Conservation (phyloP, 2,888 invertebrate species). For the Dryocosmus kuriphilus region DNA sequence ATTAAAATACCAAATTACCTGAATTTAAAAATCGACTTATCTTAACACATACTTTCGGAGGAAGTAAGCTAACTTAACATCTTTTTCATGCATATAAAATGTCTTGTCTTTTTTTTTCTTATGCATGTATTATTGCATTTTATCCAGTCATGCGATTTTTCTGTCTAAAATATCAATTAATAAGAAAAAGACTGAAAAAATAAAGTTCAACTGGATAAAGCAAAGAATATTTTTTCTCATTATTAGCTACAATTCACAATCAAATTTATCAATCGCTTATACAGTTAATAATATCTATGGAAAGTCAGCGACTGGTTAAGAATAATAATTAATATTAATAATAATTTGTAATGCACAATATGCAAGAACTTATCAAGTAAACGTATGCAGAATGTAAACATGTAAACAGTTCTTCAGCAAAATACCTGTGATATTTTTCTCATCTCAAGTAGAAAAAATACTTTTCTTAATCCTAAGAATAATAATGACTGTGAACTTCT, state of each 20-base stretch:
- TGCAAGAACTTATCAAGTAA: neutral
- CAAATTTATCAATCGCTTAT: neutral
- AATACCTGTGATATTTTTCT: neutral
- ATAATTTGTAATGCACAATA: neutral
- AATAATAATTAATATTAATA: neutral
- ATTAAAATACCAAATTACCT: neutral
- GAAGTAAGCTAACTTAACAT: neutral
- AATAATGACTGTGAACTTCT: neutral
- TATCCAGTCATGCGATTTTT: neutral
- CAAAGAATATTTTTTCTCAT: neutral
- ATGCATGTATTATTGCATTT: neutral
- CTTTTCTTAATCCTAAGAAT: neutral
- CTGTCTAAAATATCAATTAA: neutral
- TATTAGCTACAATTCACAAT: neutral
- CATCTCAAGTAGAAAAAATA: conserved; percentile 2
- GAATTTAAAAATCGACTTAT: neutral
- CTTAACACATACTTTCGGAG: neutral
- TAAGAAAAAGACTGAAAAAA: neutral
- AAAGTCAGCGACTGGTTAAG: neutral
- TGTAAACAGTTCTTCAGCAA: neutral
- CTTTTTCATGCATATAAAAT: neutral
- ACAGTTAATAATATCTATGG: neutral
- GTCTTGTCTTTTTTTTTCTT: neutral
- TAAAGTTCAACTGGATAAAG: neutral
- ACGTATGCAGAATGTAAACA: neutral